Evolutionary conservation across 2,797 vertebrate species (phyloP).

Genomic region (Buphagus erythrorhynchus): DNA sequence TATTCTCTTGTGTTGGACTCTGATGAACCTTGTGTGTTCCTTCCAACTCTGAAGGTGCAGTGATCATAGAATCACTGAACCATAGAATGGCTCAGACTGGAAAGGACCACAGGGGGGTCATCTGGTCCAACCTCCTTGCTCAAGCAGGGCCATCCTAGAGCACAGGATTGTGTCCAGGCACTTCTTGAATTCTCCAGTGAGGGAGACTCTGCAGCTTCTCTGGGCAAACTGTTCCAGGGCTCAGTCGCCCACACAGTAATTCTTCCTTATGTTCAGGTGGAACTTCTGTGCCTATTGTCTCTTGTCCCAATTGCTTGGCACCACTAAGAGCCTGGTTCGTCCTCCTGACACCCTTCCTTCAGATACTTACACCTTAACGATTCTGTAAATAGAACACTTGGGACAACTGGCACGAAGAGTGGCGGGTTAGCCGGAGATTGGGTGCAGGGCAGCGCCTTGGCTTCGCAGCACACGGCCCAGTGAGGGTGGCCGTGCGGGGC

Average conservation of each 20-base stretch:
- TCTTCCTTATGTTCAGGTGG: neutral
- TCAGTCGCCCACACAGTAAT: accelerated
- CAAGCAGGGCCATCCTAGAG: neutral
- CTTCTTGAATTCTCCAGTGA: neutral
- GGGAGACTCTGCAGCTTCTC: neutral
- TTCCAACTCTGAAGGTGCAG: neutral
- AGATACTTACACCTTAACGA: neutral
- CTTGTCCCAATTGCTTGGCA: neutral
- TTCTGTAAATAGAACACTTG: neutral
- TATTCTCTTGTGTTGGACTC: neutral
- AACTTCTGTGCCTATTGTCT: neutral
- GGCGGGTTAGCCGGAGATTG: accelerated
- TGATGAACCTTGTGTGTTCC: neutral
- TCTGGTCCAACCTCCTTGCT: neutral
- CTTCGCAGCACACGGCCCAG: accelerated
- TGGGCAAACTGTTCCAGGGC: neutral
- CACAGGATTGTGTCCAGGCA: neutral
- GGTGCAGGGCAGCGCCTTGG: accelerated
- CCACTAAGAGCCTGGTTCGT: neutral
- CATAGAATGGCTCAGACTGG: neutral
- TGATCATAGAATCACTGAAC: neutral
- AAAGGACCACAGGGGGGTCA: neutral
- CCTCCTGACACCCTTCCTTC: neutral
- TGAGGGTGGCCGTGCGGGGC: accelerated
- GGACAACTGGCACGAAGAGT: accelerated